phyloP scores from a whole-genome alignment of 2,797 vertebrate genomes.

The Scarus forsteni region DNA sequence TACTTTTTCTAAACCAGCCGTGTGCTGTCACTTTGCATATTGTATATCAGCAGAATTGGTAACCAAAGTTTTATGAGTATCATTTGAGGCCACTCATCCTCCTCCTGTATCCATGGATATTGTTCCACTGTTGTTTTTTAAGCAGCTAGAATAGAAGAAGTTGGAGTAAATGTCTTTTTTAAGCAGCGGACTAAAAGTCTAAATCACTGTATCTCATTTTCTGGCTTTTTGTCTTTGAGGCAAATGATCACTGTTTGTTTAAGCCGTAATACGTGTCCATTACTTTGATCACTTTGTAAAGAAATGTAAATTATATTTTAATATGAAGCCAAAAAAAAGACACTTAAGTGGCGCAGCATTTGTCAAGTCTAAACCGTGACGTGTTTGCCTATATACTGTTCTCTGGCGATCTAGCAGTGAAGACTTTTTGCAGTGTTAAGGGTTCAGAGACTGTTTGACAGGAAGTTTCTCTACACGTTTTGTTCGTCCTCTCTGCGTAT shows the following conservation, averaged over 20 bases:
- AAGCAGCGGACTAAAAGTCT: constrained; percentile 21
- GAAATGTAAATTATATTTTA: constrained; percentile 91
- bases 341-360: constrained; percentile 84
- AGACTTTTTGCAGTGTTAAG: constrained; percentile 85
- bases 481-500: constrained; percentile 66
- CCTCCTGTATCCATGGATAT: constrained; percentile 42
- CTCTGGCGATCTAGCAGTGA: constrained; percentile 85
- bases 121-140: constrained; percentile 45
- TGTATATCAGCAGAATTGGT: constrained; percentile 83
- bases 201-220: constrained; percentile 25
- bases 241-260: constrained; percentile 69
- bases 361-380: constrained; percentile 88
- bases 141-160: constrained; percentile 41
- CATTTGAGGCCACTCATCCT: constrained; percentile 71
- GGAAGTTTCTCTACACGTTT: constrained; percentile 72
- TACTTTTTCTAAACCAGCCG: constrained; percentile 80
- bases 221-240: constrained; percentile 56
- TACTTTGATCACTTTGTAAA: constrained; percentile 87
- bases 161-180: constrained; percentile 38
- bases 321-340: constrained; percentile 83
- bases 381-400: constrained; percentile 89
- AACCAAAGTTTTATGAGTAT: constrained; percentile 86
- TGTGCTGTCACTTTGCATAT: constrained; percentile 80
- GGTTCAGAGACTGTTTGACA: constrained; percentile 80
- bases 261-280: constrained; percentile 72